phyloP scores from a whole-genome alignment of 2,113 vertebrate species.

The Tetrao urogallus region DNA sequence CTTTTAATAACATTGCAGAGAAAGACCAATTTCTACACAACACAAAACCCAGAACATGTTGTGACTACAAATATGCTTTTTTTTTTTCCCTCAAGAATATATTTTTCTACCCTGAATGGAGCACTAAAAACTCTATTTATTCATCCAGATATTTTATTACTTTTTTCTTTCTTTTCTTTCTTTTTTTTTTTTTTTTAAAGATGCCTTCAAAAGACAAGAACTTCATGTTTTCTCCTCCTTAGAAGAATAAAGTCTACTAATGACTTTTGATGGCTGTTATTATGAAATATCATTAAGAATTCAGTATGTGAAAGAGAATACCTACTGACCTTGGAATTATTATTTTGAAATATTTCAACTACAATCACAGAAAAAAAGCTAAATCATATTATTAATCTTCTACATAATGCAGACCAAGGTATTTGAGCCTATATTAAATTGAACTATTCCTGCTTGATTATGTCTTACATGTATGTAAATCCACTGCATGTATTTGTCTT shows the following conservation, averaged over 20 bases:
- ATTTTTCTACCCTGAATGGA: not conserved
- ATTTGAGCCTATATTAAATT: not conserved
- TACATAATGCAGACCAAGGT: not conserved
- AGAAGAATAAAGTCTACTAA: not conserved
- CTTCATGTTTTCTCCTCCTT: not conserved
- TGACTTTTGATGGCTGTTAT: not conserved
- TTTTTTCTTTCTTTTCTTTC: not conserved
- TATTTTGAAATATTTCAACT: not conserved
- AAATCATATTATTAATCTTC: not conserved
- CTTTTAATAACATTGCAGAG: slow-evolving; percentile 41
- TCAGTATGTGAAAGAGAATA: not conserved
- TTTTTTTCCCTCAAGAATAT: not conserved
- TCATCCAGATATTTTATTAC: not conserved
- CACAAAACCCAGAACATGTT: not conserved
- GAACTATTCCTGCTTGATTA: not conserved
- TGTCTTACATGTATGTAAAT: not conserved
- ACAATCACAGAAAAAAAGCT: accelerated
- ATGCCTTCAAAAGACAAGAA: not conserved
- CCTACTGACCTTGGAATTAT: not conserved
- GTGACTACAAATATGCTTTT: not conserved
- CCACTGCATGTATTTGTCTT: not conserved
- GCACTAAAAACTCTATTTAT: not conserved
- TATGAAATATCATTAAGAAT: not conserved
- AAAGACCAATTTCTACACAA: slow-evolving; percentile 43
- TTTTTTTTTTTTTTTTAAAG: not conserved